Conservation (phyloP, 2,888 invertebrate genomes). For the Limenitis camilla region DNA sequence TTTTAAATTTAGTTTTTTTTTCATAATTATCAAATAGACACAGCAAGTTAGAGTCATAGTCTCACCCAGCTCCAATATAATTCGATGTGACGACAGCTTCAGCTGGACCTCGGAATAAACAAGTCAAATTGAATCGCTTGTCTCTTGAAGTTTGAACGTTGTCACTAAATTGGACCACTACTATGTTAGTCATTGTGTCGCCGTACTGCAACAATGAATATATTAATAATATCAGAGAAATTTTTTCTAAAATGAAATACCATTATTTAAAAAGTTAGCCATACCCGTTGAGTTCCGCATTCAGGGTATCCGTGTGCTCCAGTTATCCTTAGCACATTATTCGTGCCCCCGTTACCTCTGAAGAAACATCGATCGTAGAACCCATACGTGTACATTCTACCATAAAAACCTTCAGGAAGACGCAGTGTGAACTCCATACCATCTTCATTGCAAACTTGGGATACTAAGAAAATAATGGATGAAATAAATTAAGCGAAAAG, state of each 20-base stretch:
- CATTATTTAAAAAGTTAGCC: slow-evolving; percentile 19
- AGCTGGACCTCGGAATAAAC: slow-evolving; percentile 91
- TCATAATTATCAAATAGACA: slow-evolving; percentile 33
- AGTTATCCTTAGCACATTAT: slow-evolving; percentile 87
- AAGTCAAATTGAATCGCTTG: slow-evolving; percentile 94
- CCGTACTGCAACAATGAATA: slow-evolving; percentile 79
- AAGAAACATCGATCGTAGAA: slow-evolving; percentile 94
- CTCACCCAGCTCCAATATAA: slow-evolving; percentile 93
- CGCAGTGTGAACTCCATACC: slow-evolving; percentile 94
- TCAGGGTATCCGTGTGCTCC: slow-evolving; percentile 95
- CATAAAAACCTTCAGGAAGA: slow-evolving; percentile 91
- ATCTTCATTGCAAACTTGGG: slow-evolving; percentile 93
- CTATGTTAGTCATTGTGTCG: slow-evolving; percentile 94
- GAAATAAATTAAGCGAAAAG: too few species aligned
- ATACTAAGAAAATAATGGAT: slow-evolving; percentile 70
- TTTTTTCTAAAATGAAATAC: neutral
- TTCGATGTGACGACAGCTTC: slow-evolving; percentile 95
- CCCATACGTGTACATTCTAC: slow-evolving; percentile 92
- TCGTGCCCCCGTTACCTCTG: slow-evolving; percentile 90
- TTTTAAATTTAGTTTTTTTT: neutral
- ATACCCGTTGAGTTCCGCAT: slow-evolving; percentile 90
- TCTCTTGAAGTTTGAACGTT: slow-evolving; percentile 93
- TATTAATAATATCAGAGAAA: neutral
- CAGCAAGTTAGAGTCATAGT: slow-evolving; percentile 11
- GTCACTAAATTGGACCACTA: slow-evolving; percentile 94